Evolutionary conservation across 1,140 invertebrate genomes (phyloP).

Genomic region (Bombus waltoni): DNA sequence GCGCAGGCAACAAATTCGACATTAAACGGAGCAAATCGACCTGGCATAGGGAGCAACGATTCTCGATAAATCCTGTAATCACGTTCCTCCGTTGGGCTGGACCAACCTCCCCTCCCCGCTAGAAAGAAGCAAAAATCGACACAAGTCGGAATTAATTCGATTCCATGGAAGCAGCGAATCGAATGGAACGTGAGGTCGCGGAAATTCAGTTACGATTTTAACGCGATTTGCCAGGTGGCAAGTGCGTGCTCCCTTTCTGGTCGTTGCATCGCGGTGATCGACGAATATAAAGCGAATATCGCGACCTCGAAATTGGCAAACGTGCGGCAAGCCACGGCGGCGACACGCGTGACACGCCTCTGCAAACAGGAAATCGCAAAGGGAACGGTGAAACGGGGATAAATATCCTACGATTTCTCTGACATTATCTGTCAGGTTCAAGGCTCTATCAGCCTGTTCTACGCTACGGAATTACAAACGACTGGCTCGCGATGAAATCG

Average conservation of each 20-base stretch:
- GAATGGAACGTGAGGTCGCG: constrained; percentile 18
- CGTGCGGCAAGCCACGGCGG: not conserved
- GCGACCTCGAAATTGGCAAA: constrained; percentile 39
- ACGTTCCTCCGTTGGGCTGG: not conserved
- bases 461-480: constrained; percentile 44
- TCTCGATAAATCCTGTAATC: constrained; percentile 8
- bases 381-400: not conserved
- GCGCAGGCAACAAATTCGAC: not conserved
- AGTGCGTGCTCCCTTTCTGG: not conserved
- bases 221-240: constrained; percentile 24
- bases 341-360: constrained; percentile 30
- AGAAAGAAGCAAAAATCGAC: not conserved
- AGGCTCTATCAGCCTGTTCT: constrained; percentile 40
- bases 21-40: not conserved
- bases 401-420: constrained; percentile 22
- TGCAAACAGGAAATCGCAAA: not conserved
- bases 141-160: constrained; percentile 17
- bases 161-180: not conserved
- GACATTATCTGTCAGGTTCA: constrained; percentile 48
- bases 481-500: constrained; percentile 3
- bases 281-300: constrained; percentile 25
- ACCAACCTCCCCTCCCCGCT: no score
- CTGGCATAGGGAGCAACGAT: not conserved
- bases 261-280: not conserved
- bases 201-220: constrained; percentile 36